These are phyloP conservation scores for Argyra leucocephala DNA, from an alignment of 2,888 invertebrate genomes.

Conservation along the genomic window DNA sequence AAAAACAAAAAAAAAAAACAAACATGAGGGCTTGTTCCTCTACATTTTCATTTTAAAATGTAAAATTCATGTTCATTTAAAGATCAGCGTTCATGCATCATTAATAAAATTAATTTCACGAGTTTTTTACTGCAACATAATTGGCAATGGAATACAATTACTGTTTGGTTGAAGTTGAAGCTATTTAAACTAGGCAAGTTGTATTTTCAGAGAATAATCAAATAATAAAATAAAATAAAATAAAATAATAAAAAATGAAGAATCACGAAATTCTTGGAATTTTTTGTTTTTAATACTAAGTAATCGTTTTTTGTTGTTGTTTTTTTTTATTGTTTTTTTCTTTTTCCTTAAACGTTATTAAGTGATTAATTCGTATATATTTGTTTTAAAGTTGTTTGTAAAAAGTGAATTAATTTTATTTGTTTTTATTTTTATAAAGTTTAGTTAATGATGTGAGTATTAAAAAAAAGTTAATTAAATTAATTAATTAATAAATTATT, in stretches of 20 bases:
- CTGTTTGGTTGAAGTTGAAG: neutral
- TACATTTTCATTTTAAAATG: neutral
- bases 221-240: neutral
- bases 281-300: too few relatives aligned
- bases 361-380: slow-evolving; percentile 2
- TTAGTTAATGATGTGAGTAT: too few relatives aligned
- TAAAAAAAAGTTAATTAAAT: too few relatives aligned
- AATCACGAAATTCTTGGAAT: neutral
- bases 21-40: neutral
- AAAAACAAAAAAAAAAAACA: neutral
- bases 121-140: slow-evolving; percentile 3
- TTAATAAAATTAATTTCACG: slow-evolving; percentile 6
- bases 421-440: neutral
- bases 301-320: too few relatives aligned
- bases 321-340: neutral
- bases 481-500: too few relatives aligned
- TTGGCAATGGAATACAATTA: neutral
- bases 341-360: neutral
- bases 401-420: neutral
- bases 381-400: neutral
- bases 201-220: neutral
- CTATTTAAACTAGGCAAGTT: neutral
- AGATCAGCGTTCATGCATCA: slow-evolving; percentile 1
- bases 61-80: slow-evolving; percentile 1
- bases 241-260: neutral